phyloP scores from a whole-genome alignment of 2,888 invertebrate genomes.

The Micoletzkya japonica region DNA sequence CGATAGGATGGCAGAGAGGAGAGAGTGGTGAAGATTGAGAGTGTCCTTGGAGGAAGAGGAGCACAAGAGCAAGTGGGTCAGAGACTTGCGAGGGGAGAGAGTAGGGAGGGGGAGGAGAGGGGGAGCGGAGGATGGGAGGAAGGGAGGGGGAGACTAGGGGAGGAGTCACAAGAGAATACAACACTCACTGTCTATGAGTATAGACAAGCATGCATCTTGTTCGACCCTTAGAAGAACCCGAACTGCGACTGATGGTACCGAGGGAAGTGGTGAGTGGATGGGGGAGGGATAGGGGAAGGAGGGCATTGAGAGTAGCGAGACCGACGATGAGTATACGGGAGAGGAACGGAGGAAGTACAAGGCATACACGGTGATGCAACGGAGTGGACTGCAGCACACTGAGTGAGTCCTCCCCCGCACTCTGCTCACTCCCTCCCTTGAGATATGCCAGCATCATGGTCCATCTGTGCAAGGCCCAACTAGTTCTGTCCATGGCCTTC shows the following conservation, averaged over 20 bases:
- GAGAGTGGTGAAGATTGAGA: not conserved
- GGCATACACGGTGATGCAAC: constrained; percentile 60
- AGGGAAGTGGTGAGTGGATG: constrained; percentile 34
- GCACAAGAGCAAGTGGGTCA: constrained; percentile 23
- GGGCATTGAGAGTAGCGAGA: constrained; percentile 41
- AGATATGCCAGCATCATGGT: constrained; percentile 58
- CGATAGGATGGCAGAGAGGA: not conserved
- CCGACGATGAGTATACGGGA: constrained; percentile 46
- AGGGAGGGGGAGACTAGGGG: not conserved
- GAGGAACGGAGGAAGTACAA: constrained; percentile 51
- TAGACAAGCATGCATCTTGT: constrained; percentile 45
- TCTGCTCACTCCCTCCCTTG: not conserved
- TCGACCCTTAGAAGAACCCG: constrained; percentile 55
- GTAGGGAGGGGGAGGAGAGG: constrained; percentile 2
- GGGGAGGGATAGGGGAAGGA: not conserved
- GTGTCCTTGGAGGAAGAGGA: too few species aligned
- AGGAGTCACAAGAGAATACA: too few species aligned
- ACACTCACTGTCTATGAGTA: not conserved
- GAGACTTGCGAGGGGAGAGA: constrained; percentile 5
- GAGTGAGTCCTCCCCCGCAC: constrained; percentile 40
- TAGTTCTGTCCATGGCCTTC: constrained; percentile 55
- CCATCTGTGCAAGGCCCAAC: constrained; percentile 58
- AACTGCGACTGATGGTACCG: constrained; percentile 50
- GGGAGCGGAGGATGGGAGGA: not conserved
- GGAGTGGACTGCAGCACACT: constrained; percentile 59